Percentiles rank a stretch among this genome's conserved stretches.
These are phyloP conservation scores for Meles meles DNA, from an alignment of 2,113 vertebrate species.

Conservation along the genomic window DNA sequence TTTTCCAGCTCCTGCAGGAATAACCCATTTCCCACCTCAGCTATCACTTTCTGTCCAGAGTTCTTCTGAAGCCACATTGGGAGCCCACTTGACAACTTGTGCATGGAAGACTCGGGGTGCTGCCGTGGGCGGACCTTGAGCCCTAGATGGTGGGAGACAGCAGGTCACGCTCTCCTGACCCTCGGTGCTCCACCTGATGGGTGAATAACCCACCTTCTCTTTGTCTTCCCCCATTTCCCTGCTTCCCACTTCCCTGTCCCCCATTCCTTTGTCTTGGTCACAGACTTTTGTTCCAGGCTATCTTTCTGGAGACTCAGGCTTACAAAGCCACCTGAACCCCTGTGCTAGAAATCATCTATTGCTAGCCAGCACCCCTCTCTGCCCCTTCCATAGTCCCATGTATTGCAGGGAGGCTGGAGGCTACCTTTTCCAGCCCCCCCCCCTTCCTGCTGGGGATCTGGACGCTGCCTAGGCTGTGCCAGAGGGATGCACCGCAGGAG, in stretches of 20 bases:
- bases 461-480: background rate
- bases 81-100: rapidly evolving
- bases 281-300: background rate
- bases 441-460: background rate
- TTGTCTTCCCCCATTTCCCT: background rate
- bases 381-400: background rate
- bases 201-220: background rate
- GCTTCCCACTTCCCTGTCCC: background rate
- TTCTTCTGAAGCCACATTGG: background rate
- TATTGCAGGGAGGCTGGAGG: background rate
- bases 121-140: background rate
- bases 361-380: rapidly evolving
- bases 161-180: background rate
- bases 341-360: background rate
- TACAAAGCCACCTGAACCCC: background rate
- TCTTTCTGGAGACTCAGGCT: background rate
- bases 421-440: background rate
- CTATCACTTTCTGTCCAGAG: background rate
- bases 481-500: background rate
- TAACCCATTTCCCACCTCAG: background rate
- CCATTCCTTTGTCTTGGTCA: background rate
- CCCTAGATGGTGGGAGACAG: background rate
- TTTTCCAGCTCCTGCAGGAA: background rate
- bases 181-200: background rate
- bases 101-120: rapidly evolving